These are phyloP conservation scores for Geotrupes spiniger DNA, from an alignment of 2,888 invertebrate genomes.

Conservation along the genomic window DNA sequence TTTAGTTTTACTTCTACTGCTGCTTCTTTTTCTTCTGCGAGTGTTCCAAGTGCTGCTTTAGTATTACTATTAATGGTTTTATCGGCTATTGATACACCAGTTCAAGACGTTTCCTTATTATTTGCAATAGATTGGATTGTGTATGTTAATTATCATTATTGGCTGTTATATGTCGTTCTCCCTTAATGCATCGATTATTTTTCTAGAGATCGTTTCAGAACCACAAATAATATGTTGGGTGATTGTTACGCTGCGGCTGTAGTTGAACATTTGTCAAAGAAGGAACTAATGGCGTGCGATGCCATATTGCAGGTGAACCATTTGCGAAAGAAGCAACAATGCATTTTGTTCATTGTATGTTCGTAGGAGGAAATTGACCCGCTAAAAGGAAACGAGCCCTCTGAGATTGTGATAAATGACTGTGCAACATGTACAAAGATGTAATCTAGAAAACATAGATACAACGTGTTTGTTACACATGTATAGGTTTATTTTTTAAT, in stretches of 20 bases:
- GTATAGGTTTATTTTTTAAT: too few relatives aligned
- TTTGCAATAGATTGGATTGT: slow-evolving; percentile 90
- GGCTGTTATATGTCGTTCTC: slow-evolving; percentile 1
- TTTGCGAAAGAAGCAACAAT: not conserved
- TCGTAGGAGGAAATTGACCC: slow-evolving; percentile 1
- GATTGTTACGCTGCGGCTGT: slow-evolving; percentile 86
- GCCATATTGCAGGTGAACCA: slow-evolving; percentile 59
- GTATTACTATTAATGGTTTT: slow-evolving; percentile 78
- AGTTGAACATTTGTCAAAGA: slow-evolving; percentile 78
- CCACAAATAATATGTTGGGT: slow-evolving; percentile 84
- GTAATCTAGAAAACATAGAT: not conserved
- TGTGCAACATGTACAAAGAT: slow-evolving; percentile 3
- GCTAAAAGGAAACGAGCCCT: not conserved
- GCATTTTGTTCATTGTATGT: not conserved
- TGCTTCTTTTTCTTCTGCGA: slow-evolving; percentile 85
- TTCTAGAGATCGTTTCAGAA: slow-evolving; percentile 77
- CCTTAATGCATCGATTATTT: slow-evolving; percentile 11
- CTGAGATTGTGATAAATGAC: slow-evolving; percentile 6
- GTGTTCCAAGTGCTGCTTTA: slow-evolving; percentile 82
- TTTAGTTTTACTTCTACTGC: slow-evolving; percentile 76
- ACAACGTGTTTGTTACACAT: too few relatives aligned
- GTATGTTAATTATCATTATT: slow-evolving; percentile 57
- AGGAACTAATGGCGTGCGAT: slow-evolving; percentile 75
- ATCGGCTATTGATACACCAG: slow-evolving; percentile 78
- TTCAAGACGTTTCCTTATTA: slow-evolving; percentile 75